A percentile compares a stretch with the other conserved stretches of the same genome.
Conservation (phyloP, 2,113 vertebrate genomes). For the Phaetusa simplex region DNA sequence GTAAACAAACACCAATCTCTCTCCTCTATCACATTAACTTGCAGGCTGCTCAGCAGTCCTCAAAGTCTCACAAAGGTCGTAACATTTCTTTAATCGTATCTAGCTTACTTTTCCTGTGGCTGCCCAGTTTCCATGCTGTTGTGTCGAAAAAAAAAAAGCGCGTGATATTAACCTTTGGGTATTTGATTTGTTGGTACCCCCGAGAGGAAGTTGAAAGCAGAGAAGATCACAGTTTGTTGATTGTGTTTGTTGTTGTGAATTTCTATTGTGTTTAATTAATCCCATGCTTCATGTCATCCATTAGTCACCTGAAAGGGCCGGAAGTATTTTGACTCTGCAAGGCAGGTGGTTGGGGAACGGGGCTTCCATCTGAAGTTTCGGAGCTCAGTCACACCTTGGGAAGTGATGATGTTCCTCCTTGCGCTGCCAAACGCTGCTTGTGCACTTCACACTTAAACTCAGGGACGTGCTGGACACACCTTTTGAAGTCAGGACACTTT, state of each 20-base stretch:
- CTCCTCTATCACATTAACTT: slow-evolving; percentile 22
- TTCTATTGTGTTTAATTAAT: slow-evolving; percentile 39
- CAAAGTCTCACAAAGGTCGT: slow-evolving; percentile 29
- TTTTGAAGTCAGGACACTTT: not conserved
- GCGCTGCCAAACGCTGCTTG: not conserved
- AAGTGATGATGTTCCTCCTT: accelerated
- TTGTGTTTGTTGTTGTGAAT: slow-evolving; percentile 4
- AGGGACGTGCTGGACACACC: not conserved
- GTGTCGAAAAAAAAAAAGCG: not conserved
- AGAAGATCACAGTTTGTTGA: not conserved
- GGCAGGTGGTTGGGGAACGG: not conserved
- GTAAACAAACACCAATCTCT: slow-evolving; percentile 41
- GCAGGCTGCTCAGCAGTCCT: not conserved
- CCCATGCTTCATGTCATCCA: not conserved
- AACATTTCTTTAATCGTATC: slow-evolving; percentile 54
- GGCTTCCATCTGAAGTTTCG: not conserved
- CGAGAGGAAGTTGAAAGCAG: not conserved
- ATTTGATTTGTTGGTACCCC: not conserved
- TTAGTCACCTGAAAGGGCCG: not conserved
- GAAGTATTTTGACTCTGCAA: not conserved
- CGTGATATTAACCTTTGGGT: not conserved
- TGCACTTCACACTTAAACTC: not conserved
- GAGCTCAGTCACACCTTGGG: not conserved
- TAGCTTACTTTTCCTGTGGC: slow-evolving; percentile 21
- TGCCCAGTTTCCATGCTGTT: not conserved